Evolutionary conservation across 2,797 vertebrate genomes (phyloP).

Genomic region (Pangasius larnaudii): DNA sequence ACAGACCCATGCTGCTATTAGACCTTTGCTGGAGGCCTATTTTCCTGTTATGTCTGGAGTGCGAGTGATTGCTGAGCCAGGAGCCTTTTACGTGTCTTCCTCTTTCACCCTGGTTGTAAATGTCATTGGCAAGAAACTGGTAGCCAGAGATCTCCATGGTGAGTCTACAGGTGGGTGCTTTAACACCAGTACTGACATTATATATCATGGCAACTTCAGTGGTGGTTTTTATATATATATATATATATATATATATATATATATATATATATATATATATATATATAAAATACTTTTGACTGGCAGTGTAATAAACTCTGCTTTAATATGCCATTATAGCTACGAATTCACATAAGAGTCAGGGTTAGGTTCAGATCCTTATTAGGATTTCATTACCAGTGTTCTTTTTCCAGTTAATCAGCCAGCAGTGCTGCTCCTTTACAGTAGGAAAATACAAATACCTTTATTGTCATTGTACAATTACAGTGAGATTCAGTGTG

Average conservation of each 20-base stretch:
- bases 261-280: no score
- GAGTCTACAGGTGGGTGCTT: conserved; percentile 77
- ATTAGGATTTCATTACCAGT: not conserved
- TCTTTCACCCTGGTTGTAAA: conserved; percentile 93
- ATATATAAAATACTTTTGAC: no score
- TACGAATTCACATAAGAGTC: not conserved
- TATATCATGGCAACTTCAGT: not conserved
- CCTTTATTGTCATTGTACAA: not conserved
- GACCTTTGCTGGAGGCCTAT: conserved; percentile 87
- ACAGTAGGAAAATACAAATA: not conserved
- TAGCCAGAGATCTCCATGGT: conserved; percentile 79
- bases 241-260: no score
- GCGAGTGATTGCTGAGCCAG: conserved; percentile 90
- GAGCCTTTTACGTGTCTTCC: conserved; percentile 92
- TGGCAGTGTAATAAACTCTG: not conserved
- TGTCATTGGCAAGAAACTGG: conserved; percentile 88
- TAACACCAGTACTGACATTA: not conserved
- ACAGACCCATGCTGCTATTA: conserved; percentile 87
- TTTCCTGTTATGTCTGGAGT: conserved; percentile 91
- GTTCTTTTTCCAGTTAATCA: no score
- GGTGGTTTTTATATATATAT: no score
- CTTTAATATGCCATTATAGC: not conserved
- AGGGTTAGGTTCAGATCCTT: not conserved
- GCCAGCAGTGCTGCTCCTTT: not conserved
- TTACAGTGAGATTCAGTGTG: not conserved